phyloP scores from a whole-genome alignment of 2,888 invertebrate species.

The Dascillus cervinus region DNA sequence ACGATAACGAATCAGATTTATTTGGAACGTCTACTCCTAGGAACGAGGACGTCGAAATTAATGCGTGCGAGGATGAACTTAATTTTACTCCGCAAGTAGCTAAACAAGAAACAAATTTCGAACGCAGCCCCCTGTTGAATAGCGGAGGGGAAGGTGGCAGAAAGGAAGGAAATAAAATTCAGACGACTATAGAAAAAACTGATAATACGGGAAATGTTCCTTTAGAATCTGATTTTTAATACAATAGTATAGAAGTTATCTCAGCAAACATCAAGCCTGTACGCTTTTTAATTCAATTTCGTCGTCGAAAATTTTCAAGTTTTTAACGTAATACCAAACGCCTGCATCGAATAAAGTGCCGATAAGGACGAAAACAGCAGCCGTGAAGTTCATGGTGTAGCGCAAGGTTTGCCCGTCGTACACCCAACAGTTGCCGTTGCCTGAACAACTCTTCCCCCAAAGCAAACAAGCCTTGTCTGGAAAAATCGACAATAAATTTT shows the following conservation, averaged over 20 bases:
- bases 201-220: neutral
- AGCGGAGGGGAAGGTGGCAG: neutral
- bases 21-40: slow-evolving; percentile 1
- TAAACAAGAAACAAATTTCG: no score
- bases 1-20: neutral
- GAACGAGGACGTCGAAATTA: no score
- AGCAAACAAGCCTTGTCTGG: slow-evolving; percentile 62
- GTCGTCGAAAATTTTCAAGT: slow-evolving; percentile 61
- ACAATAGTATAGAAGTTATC: no score
- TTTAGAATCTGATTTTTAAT: neutral
- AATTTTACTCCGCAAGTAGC: no score
- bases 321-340: slow-evolving; percentile 63
- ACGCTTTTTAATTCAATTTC: slow-evolving; percentile 48
- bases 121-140: no score
- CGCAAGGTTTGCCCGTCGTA: slow-evolving; percentile 59
- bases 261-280: no score
- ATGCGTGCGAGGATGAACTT: no score
- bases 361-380: slow-evolving; percentile 55
- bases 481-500: no score
- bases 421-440: slow-evolving; percentile 66
- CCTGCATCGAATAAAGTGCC: slow-evolving; percentile 58
- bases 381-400: slow-evolving; percentile 57
- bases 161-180: neutral
- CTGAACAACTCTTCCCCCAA: slow-evolving; percentile 66
- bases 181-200: neutral